Percentiles rank a stretch among this genome's conserved stretches.
phyloP scores from a whole-genome alignment of 2,888 invertebrate genomes.

The Parnassius mnemosyne region DNA sequence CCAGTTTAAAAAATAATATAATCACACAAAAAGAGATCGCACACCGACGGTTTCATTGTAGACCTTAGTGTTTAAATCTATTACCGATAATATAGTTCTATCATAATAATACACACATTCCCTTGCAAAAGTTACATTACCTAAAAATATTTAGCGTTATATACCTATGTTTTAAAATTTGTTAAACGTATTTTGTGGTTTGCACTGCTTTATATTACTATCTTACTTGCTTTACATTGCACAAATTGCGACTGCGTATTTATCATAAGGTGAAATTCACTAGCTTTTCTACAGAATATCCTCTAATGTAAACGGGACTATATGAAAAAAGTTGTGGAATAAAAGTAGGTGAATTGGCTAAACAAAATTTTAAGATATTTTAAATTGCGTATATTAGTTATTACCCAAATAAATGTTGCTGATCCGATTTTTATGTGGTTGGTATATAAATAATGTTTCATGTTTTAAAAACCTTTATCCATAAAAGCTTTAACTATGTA shows the following conservation, averaged over 20 bases:
- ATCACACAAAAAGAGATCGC: constrained; percentile 13
- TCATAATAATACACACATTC: background rate
- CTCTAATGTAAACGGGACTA: background rate
- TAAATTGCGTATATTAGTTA: no score
- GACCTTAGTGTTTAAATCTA: background rate
- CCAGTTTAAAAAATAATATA: background rate
- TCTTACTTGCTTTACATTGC: background rate
- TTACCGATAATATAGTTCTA: no score
- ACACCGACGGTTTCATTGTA: background rate
- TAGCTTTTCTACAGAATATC: background rate
- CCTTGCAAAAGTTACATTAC: background rate
- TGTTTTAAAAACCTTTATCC: no score
- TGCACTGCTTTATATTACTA: background rate
- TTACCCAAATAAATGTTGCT: background rate
- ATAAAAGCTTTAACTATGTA: no score
- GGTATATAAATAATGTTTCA: no score
- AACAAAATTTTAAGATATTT: no score
- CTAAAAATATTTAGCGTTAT: constrained; percentile 2
- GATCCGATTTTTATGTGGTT: background rate
- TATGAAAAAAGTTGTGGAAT: background rate
- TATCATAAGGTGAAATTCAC: background rate
- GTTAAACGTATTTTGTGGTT: background rate
- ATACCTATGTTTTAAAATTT: background rate
- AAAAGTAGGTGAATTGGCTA: no score
- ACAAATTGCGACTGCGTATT: constrained; percentile 3